Evolutionary conservation across 2,113 vertebrate species (phyloP).

Genomic region (Neodontobutis hainanensis): DNA sequence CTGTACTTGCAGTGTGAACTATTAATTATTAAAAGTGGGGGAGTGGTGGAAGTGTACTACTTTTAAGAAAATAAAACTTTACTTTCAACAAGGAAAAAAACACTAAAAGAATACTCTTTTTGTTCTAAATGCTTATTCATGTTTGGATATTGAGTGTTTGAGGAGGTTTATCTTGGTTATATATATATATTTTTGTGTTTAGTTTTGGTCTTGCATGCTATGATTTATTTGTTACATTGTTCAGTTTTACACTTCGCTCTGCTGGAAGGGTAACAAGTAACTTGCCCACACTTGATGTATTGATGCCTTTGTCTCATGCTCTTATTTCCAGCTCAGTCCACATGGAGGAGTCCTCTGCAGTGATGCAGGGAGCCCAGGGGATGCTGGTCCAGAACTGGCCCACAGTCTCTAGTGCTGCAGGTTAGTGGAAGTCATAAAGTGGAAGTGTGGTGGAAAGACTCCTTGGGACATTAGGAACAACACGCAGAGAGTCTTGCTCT

Average conservation of each 20-base stretch:
- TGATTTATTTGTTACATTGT: background rate
- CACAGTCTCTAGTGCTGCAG: slow-evolving; percentile 94
- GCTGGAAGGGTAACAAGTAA: background rate
- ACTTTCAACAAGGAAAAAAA: too few relatives aligned
- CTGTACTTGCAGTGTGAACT: slow-evolving; percentile 5
- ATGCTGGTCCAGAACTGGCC: slow-evolving; percentile 98
- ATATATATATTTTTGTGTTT: too few relatives aligned
- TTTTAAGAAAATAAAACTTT: background rate
- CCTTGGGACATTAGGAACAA: background rate
- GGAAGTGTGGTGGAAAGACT: background rate
- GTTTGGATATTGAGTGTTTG: too few relatives aligned
- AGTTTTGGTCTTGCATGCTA: background rate
- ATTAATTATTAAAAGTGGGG: slow-evolving; percentile 8
- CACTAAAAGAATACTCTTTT: background rate
- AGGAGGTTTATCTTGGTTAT: too few relatives aligned
- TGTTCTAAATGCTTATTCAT: background rate
- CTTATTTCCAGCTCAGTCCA: slow-evolving; percentile 87
- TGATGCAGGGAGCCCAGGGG: slow-evolving; percentile 90
- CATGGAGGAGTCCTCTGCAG: slow-evolving; percentile 89
- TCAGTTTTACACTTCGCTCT: background rate
- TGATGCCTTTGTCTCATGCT: slow-evolving; percentile 32
- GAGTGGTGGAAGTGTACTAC: slow-evolving; percentile 11
- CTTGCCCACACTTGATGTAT: slow-evolving; percentile 7
- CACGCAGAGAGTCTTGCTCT: background rate
- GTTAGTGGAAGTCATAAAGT: slow-evolving; percentile 76